Evolutionary conservation across 2,113 vertebrate genomes (phyloP).

Genomic region (Oceanites oceanicus): DNA sequence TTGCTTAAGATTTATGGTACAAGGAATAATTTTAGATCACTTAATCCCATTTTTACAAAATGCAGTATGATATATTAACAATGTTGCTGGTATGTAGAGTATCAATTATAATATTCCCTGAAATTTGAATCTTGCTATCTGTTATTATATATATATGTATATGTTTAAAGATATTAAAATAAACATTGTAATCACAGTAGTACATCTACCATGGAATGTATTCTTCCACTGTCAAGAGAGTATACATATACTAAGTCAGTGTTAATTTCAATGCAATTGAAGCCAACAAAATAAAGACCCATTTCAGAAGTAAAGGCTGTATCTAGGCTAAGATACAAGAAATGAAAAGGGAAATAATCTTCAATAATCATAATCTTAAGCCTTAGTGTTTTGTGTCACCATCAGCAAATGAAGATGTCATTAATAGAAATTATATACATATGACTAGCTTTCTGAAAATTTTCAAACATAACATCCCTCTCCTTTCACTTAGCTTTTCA

Average conservation of each 20-base stretch:
- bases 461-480: background rate
- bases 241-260: background rate
- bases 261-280: background rate
- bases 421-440: background rate
- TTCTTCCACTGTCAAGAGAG: background rate
- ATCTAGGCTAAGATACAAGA: background rate
- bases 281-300: background rate
- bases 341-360: background rate
- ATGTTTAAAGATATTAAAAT: background rate
- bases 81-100: background rate
- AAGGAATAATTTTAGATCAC: background rate
- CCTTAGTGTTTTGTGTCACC: background rate
- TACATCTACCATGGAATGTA: background rate
- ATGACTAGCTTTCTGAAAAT: background rate
- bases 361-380: background rate
- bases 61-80: background rate
- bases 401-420: background rate
- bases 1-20: rapidly evolving
- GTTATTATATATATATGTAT: background rate
- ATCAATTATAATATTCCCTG: background rate
- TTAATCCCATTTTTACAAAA: background rate
- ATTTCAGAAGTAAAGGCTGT: background rate
- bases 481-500: background rate
- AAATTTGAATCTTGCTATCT: background rate
- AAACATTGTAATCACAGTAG: background rate